Evolutionary conservation across 2,888 invertebrate species (phyloP).

Genomic region (Lissonota sp.): DNA sequence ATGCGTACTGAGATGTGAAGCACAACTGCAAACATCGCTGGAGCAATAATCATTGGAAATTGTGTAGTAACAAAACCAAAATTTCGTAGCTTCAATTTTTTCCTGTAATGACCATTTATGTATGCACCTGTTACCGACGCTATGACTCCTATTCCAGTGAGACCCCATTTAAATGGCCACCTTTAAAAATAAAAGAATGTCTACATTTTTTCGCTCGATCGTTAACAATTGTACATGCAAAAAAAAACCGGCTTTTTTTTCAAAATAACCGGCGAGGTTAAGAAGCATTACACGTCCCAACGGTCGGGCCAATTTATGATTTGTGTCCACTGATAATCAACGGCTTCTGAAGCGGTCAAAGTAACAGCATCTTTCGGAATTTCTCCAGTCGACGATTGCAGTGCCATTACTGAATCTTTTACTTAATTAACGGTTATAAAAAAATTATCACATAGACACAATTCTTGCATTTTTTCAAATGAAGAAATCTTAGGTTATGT

Average conservation of each 20-base stretch:
- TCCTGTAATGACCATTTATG: conserved; percentile 88
- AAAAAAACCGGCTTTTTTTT: no score
- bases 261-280: no score
- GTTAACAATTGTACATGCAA: no score
- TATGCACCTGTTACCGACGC: conserved; percentile 86
- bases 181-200: no score
- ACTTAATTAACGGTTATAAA: no score
- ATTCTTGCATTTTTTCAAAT: no score
- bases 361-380: conserved; percentile 87
- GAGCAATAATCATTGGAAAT: conserved; percentile 87
- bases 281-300: conserved; percentile 86
- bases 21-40: conserved; percentile 85
- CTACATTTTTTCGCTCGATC: no score
- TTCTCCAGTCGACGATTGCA: conserved; percentile 63
- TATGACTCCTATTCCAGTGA: conserved; percentile 84
- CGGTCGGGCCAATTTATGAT: conserved; percentile 86
- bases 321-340: conserved; percentile 86
- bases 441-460: no score
- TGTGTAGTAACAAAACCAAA: conserved; percentile 87
- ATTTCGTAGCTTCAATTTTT: conserved; percentile 86
- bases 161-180: conserved; percentile 85
- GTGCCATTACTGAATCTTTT: conserved; percentile 56
- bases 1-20: conserved; percentile 86
- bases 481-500: no score
- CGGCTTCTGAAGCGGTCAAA: conserved; percentile 86